Percentiles rank a stretch among this genome's conserved stretches.
phyloP scores from a whole-genome alignment of 2,113 vertebrate species.

The Alexandromys fortis region DNA sequence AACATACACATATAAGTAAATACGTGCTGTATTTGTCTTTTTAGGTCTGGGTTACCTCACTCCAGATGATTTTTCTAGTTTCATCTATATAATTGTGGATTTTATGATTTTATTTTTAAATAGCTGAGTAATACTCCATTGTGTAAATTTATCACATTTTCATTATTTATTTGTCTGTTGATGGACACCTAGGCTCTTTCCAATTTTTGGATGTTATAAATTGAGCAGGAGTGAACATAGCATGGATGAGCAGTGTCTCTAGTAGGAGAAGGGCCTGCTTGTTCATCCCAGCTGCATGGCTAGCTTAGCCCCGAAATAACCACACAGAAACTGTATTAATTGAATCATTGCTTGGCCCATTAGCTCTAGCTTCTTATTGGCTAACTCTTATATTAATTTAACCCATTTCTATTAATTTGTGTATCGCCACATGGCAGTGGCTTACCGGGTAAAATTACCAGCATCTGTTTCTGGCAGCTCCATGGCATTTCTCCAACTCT shows the following conservation, averaged over 20 bases:
- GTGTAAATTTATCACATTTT: neutral
- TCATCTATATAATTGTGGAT: neutral
- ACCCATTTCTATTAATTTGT: too few relatives aligned
- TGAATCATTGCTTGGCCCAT: too few relatives aligned
- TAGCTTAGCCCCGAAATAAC: too few relatives aligned
- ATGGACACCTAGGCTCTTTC: neutral
- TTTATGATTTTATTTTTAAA: neutral
- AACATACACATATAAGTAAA: neutral
- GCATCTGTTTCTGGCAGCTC: too few relatives aligned
- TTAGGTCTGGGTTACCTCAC: neutral
- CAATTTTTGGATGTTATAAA: neutral
- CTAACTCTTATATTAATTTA: too few relatives aligned
- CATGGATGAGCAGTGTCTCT: neutral
- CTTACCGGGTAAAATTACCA: too few relatives aligned
- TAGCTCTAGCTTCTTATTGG: too few relatives aligned
- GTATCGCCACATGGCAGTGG: too few relatives aligned
- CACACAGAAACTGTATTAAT: too few relatives aligned
- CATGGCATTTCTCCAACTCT: too few relatives aligned
- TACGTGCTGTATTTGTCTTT: neutral
- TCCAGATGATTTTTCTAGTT: neutral
- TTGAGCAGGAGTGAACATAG: neutral
- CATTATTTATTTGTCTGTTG: neutral
- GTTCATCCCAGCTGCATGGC: too few relatives aligned
- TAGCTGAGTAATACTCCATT: neutral
- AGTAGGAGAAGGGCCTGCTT: too few relatives aligned